Evolutionary conservation across 2,113 vertebrate genomes (phyloP).

Genomic region (Albula glossodonta): DNA sequence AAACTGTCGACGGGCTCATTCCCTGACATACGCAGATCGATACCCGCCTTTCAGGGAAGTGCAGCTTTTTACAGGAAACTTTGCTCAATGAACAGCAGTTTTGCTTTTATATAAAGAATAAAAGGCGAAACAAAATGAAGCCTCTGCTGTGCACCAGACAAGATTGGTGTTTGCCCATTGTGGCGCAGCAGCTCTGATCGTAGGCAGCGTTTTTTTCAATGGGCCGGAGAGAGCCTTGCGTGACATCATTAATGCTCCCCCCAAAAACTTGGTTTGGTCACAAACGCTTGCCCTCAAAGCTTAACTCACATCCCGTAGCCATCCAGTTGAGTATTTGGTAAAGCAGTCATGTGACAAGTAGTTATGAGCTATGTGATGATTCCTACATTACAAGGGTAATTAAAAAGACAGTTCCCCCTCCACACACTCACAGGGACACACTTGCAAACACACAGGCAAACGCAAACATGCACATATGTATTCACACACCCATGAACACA

Average conservation of each 20-base stretch:
- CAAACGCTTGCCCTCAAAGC: background rate
- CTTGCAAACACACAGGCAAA: no score
- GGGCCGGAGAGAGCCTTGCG: background rate
- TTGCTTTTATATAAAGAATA: background rate
- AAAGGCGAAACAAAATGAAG: no score
- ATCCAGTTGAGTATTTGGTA: background rate
- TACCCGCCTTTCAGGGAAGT: constrained; percentile 25
- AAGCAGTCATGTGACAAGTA: background rate
- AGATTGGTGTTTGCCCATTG: no score
- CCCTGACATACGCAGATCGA: constrained; percentile 28
- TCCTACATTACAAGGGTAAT: no score
- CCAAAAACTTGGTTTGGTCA: no score
- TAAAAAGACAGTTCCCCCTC: no score
- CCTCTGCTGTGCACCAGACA: no score
- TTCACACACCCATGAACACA: background rate
- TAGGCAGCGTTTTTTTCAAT: no score
- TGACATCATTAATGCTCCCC: background rate
- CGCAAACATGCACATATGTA: no score
- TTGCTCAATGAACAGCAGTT: background rate
- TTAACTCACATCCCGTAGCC: background rate
- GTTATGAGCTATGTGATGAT: no score
- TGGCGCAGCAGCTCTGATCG: no score
- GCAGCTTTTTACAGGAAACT: background rate
- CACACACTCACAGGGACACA: no score
- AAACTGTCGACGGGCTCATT: constrained; percentile 30